Percentiles rank a stretch among this genome's conserved stretches.
Conservation (phyloP, 2,797 vertebrate species). For the Notamacropus eugenii region DNA sequence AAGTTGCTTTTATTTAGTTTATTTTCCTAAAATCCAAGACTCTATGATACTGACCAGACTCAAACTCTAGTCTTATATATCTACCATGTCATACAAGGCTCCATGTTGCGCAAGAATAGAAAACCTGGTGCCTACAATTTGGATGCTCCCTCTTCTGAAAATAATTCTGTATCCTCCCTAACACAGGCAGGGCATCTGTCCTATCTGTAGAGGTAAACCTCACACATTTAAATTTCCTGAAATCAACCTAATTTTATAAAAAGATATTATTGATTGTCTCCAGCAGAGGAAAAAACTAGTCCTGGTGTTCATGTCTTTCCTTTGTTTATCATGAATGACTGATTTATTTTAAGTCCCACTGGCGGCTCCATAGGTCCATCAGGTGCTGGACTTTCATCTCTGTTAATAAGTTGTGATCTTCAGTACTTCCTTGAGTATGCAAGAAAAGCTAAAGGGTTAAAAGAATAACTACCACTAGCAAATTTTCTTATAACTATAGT, state of each 20-base stretch:
- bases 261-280: neutral
- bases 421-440: constrained; percentile 41
- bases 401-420: constrained; percentile 58
- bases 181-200: neutral
- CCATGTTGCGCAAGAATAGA: neutral
- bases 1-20: neutral
- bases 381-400: constrained; percentile 53
- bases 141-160: neutral
- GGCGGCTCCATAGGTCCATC: constrained; percentile 39
- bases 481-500: neutral
- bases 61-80: neutral
- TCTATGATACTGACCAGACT: neutral
- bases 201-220: neutral
- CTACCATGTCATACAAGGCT: neutral
- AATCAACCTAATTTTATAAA: neutral
- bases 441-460: constrained; percentile 37
- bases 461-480: neutral
- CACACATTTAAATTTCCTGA: neutral
- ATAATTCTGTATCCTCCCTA: neutral
- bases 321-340: constrained; percentile 59
- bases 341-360: constrained; percentile 42
- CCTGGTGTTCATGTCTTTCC: constrained; percentile 46
- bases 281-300: constrained; percentile 13
- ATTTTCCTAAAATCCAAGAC: neutral
- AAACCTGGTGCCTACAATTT: neutral